These are phyloP conservation scores for Myotis findleyi DNA, from an alignment of 2,797 vertebrate species.

Conservation along the genomic window DNA sequence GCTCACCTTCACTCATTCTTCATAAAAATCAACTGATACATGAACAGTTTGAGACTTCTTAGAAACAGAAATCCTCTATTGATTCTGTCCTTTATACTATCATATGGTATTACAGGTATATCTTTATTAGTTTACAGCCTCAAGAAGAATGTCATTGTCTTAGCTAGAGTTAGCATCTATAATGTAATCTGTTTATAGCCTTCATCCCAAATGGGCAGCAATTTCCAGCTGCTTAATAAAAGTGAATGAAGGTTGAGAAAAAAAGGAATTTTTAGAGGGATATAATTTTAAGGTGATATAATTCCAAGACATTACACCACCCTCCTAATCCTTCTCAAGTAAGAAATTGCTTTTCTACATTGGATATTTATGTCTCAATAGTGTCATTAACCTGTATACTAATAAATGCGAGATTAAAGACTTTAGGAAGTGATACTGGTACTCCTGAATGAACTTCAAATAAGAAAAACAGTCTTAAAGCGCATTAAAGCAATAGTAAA, in stretches of 20 bases:
- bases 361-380: background rate
- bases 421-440: background rate
- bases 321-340: background rate
- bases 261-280: constrained; percentile 26
- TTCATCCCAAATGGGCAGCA: background rate
- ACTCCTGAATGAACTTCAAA: background rate
- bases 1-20: background rate
- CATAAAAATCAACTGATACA: background rate
- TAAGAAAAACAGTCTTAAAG: background rate
- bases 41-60: background rate
- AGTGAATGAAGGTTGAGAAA: background rate
- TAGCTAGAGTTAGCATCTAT: background rate
- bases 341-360: background rate
- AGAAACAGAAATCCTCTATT: background rate
- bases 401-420: background rate
- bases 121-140: background rate
- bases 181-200: background rate
- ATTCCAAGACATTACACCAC: background rate
- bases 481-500: background rate
- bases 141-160: background rate
- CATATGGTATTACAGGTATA: background rate
- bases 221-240: constrained; percentile 27
- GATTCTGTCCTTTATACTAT: constrained; percentile 9
- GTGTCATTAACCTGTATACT: background rate
- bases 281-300: background rate